Evolutionary conservation across 2,888 invertebrate species (phyloP).

Genomic region (Noctua comes): DNA sequence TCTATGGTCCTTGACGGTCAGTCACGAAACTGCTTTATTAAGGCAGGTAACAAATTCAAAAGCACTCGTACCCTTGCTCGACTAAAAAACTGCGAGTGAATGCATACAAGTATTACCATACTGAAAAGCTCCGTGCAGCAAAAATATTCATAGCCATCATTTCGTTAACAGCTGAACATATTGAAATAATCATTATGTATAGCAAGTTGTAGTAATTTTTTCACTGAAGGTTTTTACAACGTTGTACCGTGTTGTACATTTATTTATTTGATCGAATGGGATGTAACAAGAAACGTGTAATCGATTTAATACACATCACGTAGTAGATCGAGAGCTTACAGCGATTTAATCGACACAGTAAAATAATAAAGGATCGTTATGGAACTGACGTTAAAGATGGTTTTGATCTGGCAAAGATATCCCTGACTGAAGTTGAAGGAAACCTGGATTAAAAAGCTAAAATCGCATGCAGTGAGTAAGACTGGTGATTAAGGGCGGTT

Average conservation of each 20-base stretch:
- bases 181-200: slow-evolving; percentile 44
- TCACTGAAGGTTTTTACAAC: slow-evolving; percentile 3
- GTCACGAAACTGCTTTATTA: slow-evolving; percentile 1
- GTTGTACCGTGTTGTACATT: background rate
- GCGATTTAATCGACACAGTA: background rate
- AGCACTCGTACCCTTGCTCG: slow-evolving; percentile 16
- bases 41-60: slow-evolving; percentile 16
- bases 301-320: background rate
- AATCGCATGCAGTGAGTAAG: background rate
- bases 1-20: background rate
- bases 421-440: too few species aligned
- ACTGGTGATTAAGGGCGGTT: background rate
- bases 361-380: background rate
- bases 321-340: background rate
- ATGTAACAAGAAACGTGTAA: background rate
- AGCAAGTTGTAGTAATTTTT: slow-evolving; percentile 21
- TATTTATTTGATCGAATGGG: slow-evolving; percentile 15
- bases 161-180: slow-evolving; percentile 51
- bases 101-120: slow-evolving; percentile 59
- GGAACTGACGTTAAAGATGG: background rate
- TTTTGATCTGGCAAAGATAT: background rate
- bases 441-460: background rate
- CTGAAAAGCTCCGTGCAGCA: slow-evolving; percentile 48
- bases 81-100: slow-evolving; percentile 27
- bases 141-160: slow-evolving; percentile 46